Evolutionary conservation across 2,113 vertebrate species (phyloP).

Genomic region (Bambusicola thoracicus): DNA sequence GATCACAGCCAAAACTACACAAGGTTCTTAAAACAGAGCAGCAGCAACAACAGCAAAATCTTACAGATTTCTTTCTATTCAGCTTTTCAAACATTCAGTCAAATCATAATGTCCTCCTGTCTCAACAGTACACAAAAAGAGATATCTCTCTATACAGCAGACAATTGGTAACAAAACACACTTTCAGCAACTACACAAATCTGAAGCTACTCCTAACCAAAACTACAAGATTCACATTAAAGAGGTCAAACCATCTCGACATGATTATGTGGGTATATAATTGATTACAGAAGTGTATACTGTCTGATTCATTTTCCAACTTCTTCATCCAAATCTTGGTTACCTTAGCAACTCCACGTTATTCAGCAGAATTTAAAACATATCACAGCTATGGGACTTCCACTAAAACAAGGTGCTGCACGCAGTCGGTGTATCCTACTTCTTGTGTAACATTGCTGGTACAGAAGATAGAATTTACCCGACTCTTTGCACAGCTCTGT

Average conservation of each 20-base stretch:
- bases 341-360: neutral
- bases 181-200: neutral
- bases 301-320: neutral
- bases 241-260: neutral
- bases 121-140: neutral
- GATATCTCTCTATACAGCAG: neutral
- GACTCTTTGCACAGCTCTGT: no score
- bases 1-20: neutral
- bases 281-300: neutral
- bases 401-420: neutral
- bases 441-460: rapidly evolving
- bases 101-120: neutral
- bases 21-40: neutral
- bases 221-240: neutral
- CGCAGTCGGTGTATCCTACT: neutral
- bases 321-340: neutral
- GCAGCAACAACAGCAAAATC: neutral
- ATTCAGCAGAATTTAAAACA: neutral
- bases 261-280: neutral
- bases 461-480: no score
- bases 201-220: neutral
- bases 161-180: neutral
- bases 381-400: neutral
- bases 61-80: neutral
- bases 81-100: neutral